Evolutionary conservation across 2,797 vertebrate species (phyloP), one percentile per base, ranked within the genome.

Genomic region (Taeniopygia guttata): DNA sequence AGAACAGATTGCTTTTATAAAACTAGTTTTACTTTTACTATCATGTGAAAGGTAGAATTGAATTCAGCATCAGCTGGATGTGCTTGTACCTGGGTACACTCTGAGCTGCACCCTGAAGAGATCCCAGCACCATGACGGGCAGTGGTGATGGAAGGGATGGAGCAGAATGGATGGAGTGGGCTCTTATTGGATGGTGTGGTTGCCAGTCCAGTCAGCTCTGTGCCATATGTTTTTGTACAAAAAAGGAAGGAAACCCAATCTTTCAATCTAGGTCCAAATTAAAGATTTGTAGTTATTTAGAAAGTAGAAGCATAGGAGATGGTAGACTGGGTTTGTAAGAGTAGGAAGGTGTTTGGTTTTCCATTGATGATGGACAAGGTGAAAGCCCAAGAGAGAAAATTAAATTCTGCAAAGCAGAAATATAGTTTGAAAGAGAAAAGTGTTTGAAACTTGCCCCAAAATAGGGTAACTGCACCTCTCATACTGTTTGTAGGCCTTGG

Each of bases 131-230:
- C 0, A 0, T 58, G 43, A 18, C 4, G 38, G 40, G 38, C 62
- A 66, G 30, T 11, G 27, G 15, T 20, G 45, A 19, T 3, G 6
- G 36, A 63, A 81, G 19, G 36, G 51, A 23, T 1, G 10, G 29
- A 2, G 0, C 20, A 36, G 42, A 18, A 45, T 0, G 6, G 22
- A n/a, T 0, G 6, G 14, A 83, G 10, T 2, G 5, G 4, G 1
- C 9, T 80, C 16, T 3, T 17, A 23, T 11, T 2, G 3, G 11
- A 19, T 38, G 32, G 13, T 18, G 22, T 48, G 42, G 11, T 10
- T 75, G 49, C 5, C 40, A 46, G 15, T 17, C 23, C 17, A 9
- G 27, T 11, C 26, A 29, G 67, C 18, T 45, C 60, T 20, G 22
- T 45, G 14, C 12, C 0, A 0, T 63, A 21, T 5, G 3, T 22